Percentiles rank a stretch among this genome's conserved stretches.
Evolutionary conservation across 2,797 vertebrate species (phyloP).

Genomic region (Pantherophis alleghaniensis): DNA sequence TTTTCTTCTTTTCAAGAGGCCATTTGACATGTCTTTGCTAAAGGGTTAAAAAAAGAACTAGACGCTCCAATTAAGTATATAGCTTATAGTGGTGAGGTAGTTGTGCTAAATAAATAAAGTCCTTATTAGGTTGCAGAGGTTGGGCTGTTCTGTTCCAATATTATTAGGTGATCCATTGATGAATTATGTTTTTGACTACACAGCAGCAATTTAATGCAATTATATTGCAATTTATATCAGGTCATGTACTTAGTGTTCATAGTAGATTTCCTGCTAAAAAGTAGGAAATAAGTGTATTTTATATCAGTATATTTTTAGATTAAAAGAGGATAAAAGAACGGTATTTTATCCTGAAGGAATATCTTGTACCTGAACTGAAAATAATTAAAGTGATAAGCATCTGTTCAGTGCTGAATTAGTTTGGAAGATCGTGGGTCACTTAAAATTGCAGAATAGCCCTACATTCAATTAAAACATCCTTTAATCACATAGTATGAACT

Average conservation of each 20-base stretch:
- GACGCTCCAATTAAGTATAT: background rate
- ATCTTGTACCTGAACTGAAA: background rate
- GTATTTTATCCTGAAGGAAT: background rate
- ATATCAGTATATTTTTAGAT: background rate
- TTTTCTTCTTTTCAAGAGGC: constrained; percentile 32
- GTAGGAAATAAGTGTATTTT: background rate
- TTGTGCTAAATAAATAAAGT: background rate
- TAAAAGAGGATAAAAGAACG: background rate
- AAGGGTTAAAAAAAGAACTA: constrained; percentile 1
- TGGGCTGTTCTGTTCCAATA: background rate
- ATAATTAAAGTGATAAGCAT: background rate
- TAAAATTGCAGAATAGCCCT: background rate
- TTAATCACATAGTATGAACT: background rate
- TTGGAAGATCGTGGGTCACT: background rate
- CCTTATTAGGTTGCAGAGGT: background rate
- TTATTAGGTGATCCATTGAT: background rate
- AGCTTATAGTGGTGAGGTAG: background rate
- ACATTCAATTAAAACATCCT: background rate
- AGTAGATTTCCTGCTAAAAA: background rate
- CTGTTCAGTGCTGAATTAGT: background rate
- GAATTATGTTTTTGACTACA: background rate
- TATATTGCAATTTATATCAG: background rate
- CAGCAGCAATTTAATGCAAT: background rate
- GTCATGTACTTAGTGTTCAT: background rate
- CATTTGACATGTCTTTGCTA: constrained; percentile 35